Conservation (phyloP, 2,888 invertebrate genomes). For the Melieria omissa region DNA sequence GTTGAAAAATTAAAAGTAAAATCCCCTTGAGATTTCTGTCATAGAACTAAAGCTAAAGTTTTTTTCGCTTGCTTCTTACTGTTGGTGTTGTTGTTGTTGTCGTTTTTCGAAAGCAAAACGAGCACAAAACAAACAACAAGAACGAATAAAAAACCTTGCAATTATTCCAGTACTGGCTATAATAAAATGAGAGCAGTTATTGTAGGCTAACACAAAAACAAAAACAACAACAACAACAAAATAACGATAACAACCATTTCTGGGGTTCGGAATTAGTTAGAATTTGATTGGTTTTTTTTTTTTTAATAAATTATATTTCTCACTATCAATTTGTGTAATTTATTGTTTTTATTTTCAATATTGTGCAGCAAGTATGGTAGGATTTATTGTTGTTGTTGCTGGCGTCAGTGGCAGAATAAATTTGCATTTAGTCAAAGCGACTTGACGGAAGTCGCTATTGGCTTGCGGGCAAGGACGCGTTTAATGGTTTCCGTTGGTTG, state of each 20-base stretch:
- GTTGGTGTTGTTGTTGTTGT: not conserved
- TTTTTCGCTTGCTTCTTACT: not conserved
- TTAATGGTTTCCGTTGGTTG: too few species aligned
- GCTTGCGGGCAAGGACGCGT: too few species aligned
- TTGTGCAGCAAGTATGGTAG: too few species aligned
- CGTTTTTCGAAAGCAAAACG: constrained; percentile 13
- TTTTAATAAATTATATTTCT: not conserved
- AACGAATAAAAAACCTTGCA: too few species aligned
- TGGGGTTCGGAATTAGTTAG: too few species aligned
- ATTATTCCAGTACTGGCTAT: too few species aligned
- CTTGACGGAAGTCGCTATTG: too few species aligned
- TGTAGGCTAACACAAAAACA: not conserved
- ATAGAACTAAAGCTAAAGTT: constrained; percentile 15
- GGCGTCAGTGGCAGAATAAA: not conserved
- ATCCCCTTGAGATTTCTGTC: constrained; percentile 38
- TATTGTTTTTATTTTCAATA: not conserved
- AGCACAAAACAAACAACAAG: constrained; percentile 6
- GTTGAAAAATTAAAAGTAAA: constrained; percentile 33
- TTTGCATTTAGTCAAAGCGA: not conserved
- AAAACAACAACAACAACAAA: not conserved
- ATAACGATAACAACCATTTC: not conserved
- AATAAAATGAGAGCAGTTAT: too few species aligned
- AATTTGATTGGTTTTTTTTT: too few species aligned
- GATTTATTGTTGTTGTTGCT: not conserved
- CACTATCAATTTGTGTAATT: not conserved